Percentiles rank a stretch among this genome's conserved stretches.
phyloP scores from a whole-genome alignment of 1,140 invertebrate genomes.

The Nixonia krombeini region DNA sequence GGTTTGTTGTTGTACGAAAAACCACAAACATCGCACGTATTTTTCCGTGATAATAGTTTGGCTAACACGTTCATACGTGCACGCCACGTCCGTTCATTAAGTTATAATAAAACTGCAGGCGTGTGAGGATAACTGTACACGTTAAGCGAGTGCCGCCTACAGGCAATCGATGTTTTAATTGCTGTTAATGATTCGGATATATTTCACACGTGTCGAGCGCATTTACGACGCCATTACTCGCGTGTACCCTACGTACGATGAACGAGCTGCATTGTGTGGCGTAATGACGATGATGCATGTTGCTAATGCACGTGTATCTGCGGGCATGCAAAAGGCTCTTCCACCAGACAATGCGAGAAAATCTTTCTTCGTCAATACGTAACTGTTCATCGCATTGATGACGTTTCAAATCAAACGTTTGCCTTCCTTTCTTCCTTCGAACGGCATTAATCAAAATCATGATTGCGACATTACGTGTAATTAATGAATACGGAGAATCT shows the following conservation, averaged over 20 bases:
- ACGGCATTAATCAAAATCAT: neutral
- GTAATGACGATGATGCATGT: conserved; percentile 36
- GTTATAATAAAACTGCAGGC: neutral
- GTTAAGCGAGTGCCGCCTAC: neutral
- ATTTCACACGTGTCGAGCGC: conserved; percentile 22
- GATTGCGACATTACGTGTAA: too few relatives aligned
- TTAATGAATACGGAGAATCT: too few relatives aligned
- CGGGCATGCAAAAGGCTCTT: conserved; percentile 9
- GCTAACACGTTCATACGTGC: too few relatives aligned
- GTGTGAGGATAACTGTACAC: neutral
- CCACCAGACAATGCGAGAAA: conserved; percentile 21
- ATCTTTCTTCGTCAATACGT: conserved; percentile 26
- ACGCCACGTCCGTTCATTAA: too few relatives aligned
- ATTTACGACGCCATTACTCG: conserved; percentile 24
- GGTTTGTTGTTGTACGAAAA: too few relatives aligned
- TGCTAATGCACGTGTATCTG: conserved; percentile 22
- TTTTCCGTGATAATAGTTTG: neutral
- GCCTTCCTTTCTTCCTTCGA: neutral
- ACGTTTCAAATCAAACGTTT: neutral
- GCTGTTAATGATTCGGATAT: conserved; percentile 25
- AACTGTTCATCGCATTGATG: conserved; percentile 5
- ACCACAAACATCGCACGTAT: too few relatives aligned
- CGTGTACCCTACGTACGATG: conserved; percentile 16
- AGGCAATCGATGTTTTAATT: conserved; percentile 20
- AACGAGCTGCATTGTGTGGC: conserved; percentile 20